Evolutionary conservation across 2,113 vertebrate genomes (phyloP), one percentile per base, ranked within the genome.

Genomic region (Alouatta palliata): DNA sequence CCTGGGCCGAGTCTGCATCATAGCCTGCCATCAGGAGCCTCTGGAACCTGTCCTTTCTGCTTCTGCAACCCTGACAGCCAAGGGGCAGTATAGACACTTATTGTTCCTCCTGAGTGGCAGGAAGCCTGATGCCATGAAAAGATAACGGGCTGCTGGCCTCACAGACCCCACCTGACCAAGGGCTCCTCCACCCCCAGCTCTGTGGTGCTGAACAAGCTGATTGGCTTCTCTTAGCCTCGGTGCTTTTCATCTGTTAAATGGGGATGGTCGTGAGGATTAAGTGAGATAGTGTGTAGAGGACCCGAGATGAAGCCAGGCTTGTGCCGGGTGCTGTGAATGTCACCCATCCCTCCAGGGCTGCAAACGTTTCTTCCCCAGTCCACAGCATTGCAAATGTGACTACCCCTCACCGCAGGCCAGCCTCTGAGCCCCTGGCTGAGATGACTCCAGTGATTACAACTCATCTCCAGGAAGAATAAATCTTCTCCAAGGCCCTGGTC

Each of bases 31-130:
- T 49, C 3, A 5, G 54, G 43, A 75, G 5, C 23, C 10, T 54
- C 52, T 45, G 52, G n/a, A 35, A 20, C 40, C 27, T 7, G 12
- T 45, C 32, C 54, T 61, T 17, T 49, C 43, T 79, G 40, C n/a
- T 58, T 87, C 66, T 56, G n/a, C 35, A 82, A 37, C 45, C 58
- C 68, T 0, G 0, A 2, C 4, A 17, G 64, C 27, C n/a, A 66
- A 25, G 23, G 30, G 61, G 20, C 12, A 8, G 35, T 4, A 2
- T 30, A 8, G 5, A 9, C 1, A 1, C 1, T 0, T 0, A 32
- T 0, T 2, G 1, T 61, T 32, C 32, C 49, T 25, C 27, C 14
- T 32, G 49, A 17, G 64, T 6, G 88, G 16, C 19, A 0, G 19
- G 25, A 40, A 52, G 21, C 10, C 52, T 32, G 30, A 68, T 2